phyloP scores from a whole-genome alignment of 2,113 vertebrate genomes.

The Rallus limicola region DNA sequence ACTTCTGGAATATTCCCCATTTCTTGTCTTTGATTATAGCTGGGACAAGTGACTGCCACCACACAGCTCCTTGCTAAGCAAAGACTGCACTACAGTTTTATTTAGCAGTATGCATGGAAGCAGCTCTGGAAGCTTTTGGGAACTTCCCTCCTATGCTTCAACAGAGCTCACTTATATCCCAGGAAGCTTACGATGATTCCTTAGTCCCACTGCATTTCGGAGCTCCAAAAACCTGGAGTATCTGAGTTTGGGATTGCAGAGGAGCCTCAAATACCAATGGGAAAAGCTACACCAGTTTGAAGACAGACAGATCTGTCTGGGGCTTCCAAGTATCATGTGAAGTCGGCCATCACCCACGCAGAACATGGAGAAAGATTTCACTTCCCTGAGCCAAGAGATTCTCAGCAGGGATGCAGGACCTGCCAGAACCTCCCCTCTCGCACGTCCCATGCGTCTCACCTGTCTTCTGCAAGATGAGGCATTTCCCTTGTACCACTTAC shows the following conservation, averaged over 20 bases:
- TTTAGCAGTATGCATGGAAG: neutral
- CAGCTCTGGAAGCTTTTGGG: neutral
- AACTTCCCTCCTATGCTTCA: neutral
- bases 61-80: neutral
- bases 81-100: neutral
- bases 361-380: neutral
- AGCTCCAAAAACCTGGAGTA: neutral
- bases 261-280: neutral
- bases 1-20: neutral
- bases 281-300: neutral
- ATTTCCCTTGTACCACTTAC: neutral
- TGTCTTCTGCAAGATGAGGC: neutral
- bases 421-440: neutral
- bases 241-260: neutral
- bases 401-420: neutral
- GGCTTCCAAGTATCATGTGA: neutral
- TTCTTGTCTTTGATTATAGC: neutral
- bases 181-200: neutral
- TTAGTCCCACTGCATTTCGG: neutral
- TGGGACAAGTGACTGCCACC: neutral
- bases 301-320: neutral
- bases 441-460: neutral
- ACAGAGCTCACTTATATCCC: neutral
- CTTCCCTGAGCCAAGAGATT: neutral
- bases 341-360: neutral